Conservation (phyloP, 2,113 vertebrate genomes). For the Tretioscincus oriximinensis region DNA sequence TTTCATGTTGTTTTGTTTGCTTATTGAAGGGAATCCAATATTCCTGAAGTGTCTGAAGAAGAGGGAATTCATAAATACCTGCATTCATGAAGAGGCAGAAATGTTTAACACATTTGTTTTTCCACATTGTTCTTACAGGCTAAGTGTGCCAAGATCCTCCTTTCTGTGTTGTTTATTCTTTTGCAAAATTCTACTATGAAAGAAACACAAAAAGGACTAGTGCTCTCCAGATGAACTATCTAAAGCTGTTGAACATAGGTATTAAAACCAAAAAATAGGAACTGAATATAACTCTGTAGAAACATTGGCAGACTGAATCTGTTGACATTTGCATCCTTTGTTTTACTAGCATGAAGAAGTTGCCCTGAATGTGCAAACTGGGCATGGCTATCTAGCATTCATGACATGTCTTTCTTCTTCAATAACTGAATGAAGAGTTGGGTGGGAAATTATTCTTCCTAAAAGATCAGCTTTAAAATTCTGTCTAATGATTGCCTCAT, state of each 20-base stretch:
- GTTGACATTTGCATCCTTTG: conserved; percentile 1
- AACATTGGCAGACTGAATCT: not conserved
- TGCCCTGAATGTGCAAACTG: not conserved
- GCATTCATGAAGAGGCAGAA: no score
- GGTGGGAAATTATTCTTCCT: no score
- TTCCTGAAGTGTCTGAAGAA: no score
- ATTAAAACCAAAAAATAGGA: conserved; percentile 12
- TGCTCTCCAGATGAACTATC: not conserved
- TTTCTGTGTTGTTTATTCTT: not conserved
- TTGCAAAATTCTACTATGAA: not conserved
- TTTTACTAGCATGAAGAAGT: not conserved
- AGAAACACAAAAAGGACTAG: not conserved
- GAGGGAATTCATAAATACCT: no score
- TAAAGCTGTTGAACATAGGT: not conserved
- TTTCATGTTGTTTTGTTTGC: not conserved
- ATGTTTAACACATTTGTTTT: no score
- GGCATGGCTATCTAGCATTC: no score
- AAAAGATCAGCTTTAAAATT: no score
- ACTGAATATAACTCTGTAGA: not conserved
- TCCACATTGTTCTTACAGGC: no score
- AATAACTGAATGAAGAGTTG: no score
- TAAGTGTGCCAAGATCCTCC: no score
- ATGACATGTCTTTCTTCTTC: no score
- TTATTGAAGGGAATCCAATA: not conserved
- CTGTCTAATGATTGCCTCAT: no score